These are phyloP conservation scores for Mesoligia furuncula DNA, from an alignment of 2,888 invertebrate species.

Conservation along the genomic window DNA sequence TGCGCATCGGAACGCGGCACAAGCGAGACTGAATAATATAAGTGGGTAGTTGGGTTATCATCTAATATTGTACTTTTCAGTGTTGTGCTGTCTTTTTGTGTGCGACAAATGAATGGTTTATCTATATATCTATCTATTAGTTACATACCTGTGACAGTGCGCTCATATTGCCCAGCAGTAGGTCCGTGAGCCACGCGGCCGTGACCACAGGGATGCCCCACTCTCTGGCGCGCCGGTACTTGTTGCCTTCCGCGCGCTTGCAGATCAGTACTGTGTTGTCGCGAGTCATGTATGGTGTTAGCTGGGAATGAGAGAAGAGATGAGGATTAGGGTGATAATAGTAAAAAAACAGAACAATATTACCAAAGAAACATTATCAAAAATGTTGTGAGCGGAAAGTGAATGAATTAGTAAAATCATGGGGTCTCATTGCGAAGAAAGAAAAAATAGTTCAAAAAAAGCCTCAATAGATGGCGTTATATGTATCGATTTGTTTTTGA, in stretches of 20 bases:
- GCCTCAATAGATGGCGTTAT: no score
- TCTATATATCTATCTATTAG: no score
- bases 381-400: background rate
- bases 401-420: background rate
- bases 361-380: background rate
- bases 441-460: no score
- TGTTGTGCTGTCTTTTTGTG: no score
- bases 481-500: no score
- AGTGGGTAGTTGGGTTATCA: no score
- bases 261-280: constrained; percentile 95
- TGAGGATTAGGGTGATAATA: background rate
- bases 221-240: constrained; percentile 97
- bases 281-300: constrained; percentile 94
- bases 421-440: no score
- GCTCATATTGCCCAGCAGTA: constrained; percentile 94
- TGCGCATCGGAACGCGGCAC: no score
- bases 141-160: constrained; percentile 30
- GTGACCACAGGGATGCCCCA: constrained; percentile 98
- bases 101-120: no score
- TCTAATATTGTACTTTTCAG: no score
- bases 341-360: background rate
- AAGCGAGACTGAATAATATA: no score
- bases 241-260: constrained; percentile 95
- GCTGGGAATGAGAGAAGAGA: constrained; percentile 73
- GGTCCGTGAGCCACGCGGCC: constrained; percentile 51